Percentiles rank a stretch among this genome's conserved stretches.
Evolutionary conservation across 2,888 invertebrate species (phyloP).

Genomic region (Schizaphis graminum): DNA sequence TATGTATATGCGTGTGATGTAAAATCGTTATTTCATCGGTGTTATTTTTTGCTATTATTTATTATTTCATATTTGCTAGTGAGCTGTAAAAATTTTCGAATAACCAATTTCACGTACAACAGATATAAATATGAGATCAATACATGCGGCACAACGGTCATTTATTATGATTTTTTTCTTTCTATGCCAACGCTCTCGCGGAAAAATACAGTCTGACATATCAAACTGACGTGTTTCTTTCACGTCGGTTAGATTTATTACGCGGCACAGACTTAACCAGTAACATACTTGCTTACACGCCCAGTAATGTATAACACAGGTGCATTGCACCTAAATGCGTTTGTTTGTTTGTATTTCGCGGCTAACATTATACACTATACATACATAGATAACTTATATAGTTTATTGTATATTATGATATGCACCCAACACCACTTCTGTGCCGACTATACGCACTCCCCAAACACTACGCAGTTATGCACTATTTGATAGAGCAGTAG

Average conservation of each 20-base stretch:
- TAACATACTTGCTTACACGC: neutral
- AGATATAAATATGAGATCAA: conserved; percentile 46
- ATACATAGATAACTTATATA: neutral
- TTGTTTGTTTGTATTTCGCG: neutral
- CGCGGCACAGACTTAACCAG: neutral
- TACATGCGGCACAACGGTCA: conserved; percentile 38
- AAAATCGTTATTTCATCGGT: neutral
- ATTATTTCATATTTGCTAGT: neutral
- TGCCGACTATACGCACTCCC: too few relatives aligned
- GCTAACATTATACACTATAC: neutral
- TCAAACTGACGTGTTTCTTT: conserved; percentile 59
- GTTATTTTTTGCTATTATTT: conserved; percentile 6
- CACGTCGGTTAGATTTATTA: conserved; percentile 61
- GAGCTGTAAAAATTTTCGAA: conserved; percentile 38
- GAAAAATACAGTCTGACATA: conserved; percentile 54
- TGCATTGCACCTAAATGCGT: neutral
- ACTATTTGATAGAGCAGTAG: too few relatives aligned
- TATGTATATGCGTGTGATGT: neutral
- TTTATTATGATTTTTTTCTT: conserved; percentile 56
- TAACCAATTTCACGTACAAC: conserved; percentile 56
- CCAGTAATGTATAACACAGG: neutral
- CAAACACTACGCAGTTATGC: too few relatives aligned
- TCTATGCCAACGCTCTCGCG: conserved; percentile 26
- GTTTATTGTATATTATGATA: neutral
- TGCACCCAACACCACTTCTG: too few relatives aligned